Evolutionary conservation across 35 echinoderm and acorn worm species (phyloP).

Genomic region (Apostichopus japonicus): DNA sequence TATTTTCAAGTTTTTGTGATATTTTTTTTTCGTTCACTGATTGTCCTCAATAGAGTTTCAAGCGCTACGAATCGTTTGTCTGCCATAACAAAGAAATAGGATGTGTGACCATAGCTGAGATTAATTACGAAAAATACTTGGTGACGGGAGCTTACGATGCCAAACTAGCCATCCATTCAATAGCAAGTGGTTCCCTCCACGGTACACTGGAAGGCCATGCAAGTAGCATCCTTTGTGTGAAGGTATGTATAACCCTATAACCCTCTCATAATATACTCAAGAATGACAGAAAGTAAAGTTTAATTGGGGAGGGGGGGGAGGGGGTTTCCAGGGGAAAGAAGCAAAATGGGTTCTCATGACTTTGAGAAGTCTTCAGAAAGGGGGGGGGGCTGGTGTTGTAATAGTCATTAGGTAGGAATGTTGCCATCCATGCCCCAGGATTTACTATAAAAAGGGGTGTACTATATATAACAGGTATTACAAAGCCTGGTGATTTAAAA

Average conservation of each 20-base stretch:
- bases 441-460: too few species aligned
- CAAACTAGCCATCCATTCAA: background rate
- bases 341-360: too few species aligned
- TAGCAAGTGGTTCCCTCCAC: background rate
- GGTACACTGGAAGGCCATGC: background rate
- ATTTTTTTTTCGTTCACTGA: background rate
- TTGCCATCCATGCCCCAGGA: too few species aligned
- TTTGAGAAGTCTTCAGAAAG: too few species aligned
- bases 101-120: background rate
- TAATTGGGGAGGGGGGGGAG: too few species aligned
- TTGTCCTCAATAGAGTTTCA: background rate
- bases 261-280: too few species aligned
- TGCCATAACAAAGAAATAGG: conserved; percentile 19
- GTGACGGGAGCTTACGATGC: conserved; percentile 1
- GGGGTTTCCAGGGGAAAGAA: too few species aligned
- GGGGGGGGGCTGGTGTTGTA: too few species aligned
- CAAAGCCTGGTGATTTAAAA: too few species aligned
- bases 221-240: conserved; percentile 8
- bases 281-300: too few species aligned
- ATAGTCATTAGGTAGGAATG: too few species aligned
- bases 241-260: background rate
- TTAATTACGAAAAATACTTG: background rate
- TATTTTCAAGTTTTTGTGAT: background rate
- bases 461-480: too few species aligned
- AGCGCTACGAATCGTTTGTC: conserved; percentile 8